Evolutionary conservation across 2,797 vertebrate species (phyloP).

Genomic region (Parauchenoglanis ngamensis): DNA sequence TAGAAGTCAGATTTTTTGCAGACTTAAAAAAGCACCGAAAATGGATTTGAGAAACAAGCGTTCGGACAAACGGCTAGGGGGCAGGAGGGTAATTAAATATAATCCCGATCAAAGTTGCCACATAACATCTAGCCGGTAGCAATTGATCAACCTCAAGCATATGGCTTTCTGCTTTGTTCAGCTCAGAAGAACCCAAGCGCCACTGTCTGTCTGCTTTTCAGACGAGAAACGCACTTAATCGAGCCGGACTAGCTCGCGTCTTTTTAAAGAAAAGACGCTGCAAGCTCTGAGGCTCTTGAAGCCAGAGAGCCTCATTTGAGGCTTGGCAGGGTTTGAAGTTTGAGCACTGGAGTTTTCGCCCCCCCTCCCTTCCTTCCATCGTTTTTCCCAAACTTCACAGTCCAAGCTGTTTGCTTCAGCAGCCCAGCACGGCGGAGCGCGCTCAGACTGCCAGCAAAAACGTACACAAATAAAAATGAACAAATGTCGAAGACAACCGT

Average conservation of each 20-base stretch:
- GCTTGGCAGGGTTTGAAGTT: constrained; percentile 33
- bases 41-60: not conserved
- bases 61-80: not conserved
- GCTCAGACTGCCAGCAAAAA: not conserved
- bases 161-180: constrained; percentile 41
- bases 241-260: not conserved
- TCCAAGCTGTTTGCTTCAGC: constrained; percentile 20
- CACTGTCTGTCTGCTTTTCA: constrained; percentile 26
- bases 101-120: constrained; percentile 33
- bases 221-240: constrained; percentile 41
- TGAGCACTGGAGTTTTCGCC: not conserved
- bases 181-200: constrained; percentile 8
- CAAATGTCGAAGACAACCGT: constrained; percentile 1
- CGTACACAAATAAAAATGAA: constrained; percentile 21
- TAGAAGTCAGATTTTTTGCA: not conserved
- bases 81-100: constrained; percentile 46
- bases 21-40: not conserved
- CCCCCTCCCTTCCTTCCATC: not conserved
- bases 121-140: constrained; percentile 34
- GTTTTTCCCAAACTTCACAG: constrained; percentile 8
- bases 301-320: constrained; percentile 40
- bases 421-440: not conserved
- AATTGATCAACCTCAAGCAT: constrained; percentile 35
- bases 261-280: not conserved
- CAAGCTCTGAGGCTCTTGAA: not conserved